A percentile compares a stretch with the other conserved stretches of the same genome.
These are phyloP conservation scores for Linyphia triangularis DNA, from an alignment of 2,888 invertebrate genomes.

Conservation along the genomic window DNA sequence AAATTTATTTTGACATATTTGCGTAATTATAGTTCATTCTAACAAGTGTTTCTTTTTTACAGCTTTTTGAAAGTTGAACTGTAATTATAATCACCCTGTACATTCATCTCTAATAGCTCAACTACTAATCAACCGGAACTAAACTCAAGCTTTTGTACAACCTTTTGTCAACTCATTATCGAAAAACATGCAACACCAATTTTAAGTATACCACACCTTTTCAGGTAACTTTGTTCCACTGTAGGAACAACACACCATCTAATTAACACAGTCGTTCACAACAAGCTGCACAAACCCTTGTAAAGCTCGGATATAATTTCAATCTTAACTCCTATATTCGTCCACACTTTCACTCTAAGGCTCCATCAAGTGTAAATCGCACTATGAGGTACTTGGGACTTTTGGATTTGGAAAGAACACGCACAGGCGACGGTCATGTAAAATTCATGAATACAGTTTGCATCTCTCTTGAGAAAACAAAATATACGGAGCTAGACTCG, in stretches of 20 bases:
- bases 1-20: no score
- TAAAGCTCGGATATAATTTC: constrained; percentile 44
- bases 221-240: neutral
- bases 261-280: constrained; percentile 37
- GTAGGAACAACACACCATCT: neutral
- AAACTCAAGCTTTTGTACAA: no score
- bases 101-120: no score
- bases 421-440: constrained; percentile 38
- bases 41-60: no score
- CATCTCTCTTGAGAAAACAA: constrained; percentile 37
- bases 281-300: neutral
- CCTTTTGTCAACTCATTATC: constrained; percentile 2
- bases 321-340: constrained; percentile 2
- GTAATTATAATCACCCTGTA: no score
- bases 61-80: no score
- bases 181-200: neutral
- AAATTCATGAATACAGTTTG: constrained; percentile 70
- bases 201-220: neutral
- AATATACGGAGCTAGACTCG: no score
- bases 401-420: constrained; percentile 21
- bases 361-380: constrained; percentile 32
- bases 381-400: neutral
- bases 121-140: no score
- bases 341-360: neutral
- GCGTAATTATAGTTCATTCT: no score